These are phyloP conservation scores for Emys orbicularis DNA, from an alignment of 2,797 vertebrate species.

Conservation along the genomic window DNA sequence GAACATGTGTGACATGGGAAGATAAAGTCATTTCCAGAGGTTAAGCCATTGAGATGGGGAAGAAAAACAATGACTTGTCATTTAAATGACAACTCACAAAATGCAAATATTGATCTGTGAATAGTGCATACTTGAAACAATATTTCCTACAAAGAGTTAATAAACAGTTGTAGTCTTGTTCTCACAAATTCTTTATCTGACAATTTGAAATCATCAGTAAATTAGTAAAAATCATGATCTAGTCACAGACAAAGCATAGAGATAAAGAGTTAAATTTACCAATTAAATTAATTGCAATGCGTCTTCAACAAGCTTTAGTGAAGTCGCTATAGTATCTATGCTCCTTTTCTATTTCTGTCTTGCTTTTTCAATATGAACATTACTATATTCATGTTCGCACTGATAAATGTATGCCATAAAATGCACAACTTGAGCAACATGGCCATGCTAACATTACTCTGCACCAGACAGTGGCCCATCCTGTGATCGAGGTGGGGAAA, in stretches of 20 bases:
- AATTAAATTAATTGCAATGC: background rate
- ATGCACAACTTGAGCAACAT: background rate
- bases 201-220: background rate
- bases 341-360: background rate
- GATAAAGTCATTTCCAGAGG: background rate
- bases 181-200: background rate
- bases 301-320: background rate
- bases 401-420: background rate
- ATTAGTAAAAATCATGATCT: background rate
- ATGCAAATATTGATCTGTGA: background rate
- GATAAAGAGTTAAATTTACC: background rate
- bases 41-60: background rate
- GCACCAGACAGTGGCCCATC: background rate
- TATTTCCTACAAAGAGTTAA: background rate
- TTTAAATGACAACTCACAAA: background rate
- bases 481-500: background rate
- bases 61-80: background rate
- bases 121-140: background rate
- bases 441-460: background rate
- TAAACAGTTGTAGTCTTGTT: background rate
- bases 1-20: background rate
- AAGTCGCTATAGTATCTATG: background rate
- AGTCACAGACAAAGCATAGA: background rate
- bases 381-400: background rate
- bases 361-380: background rate